A percentile compares a stretch with the other conserved stretches of the same genome.
These are phyloP conservation scores for Machaerirhynchus nigripectus DNA, from an alignment of 2,113 vertebrate genomes.

Conservation along the genomic window DNA sequence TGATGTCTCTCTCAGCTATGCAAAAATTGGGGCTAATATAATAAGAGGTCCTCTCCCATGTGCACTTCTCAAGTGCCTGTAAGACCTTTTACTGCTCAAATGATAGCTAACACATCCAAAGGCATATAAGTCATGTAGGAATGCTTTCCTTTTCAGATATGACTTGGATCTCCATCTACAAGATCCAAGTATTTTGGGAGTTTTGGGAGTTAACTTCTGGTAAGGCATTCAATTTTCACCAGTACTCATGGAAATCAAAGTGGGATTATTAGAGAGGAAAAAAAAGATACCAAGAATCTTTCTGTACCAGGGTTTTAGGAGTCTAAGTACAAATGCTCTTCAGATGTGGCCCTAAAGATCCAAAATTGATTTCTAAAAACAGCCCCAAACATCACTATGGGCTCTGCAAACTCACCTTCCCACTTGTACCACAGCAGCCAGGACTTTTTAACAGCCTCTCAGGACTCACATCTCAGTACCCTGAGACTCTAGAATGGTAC, in stretches of 20 bases:
- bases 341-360: background rate
- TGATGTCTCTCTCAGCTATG: background rate
- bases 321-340: background rate
- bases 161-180: background rate
- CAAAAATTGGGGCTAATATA: background rate
- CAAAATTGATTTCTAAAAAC: background rate
- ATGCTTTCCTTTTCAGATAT: background rate
- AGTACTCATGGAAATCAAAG: background rate
- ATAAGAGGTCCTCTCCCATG: background rate
- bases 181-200: too few species aligned
- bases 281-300: background rate
- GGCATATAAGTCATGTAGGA: background rate
- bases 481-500: background rate
- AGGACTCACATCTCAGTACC: background rate
- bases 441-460: background rate
- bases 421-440: background rate
- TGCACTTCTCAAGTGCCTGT: background rate
- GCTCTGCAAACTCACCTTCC: background rate
- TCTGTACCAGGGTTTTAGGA: background rate
- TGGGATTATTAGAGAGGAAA: background rate
- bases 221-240: background rate
- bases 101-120: background rate
- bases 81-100: background rate
- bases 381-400: background rate
- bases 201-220: background rate